Conservation (phyloP, 2,888 invertebrate species). For the Eristalinus aeneus region DNA sequence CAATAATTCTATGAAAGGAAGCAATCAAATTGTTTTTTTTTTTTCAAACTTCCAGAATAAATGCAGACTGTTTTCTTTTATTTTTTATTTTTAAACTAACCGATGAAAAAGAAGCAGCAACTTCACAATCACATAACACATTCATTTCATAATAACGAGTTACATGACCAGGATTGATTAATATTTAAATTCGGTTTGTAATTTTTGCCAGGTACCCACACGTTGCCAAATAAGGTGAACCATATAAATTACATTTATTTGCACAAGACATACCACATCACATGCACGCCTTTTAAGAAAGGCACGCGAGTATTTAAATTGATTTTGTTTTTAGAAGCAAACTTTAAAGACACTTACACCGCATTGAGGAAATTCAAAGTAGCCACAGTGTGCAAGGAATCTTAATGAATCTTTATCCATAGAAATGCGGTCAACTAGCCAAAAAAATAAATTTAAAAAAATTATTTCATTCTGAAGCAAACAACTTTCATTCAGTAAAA, state of each 20-base stretch:
- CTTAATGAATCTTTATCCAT: conserved; percentile 35
- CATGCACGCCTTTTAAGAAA: conserved; percentile 14
- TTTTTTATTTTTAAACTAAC: background rate
- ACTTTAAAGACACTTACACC: conserved; percentile 17
- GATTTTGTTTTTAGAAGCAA: conserved; percentile 29
- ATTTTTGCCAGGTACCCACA: conserved; percentile 3
- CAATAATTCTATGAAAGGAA: background rate
- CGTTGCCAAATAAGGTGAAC: conserved; percentile 23
- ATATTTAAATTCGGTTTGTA: background rate
- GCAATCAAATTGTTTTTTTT: too few species aligned
- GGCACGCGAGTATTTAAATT: conserved; percentile 22
- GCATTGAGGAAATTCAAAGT: conserved; percentile 40
- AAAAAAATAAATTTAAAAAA: conserved; percentile 15
- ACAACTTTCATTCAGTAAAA: conserved; percentile 29
- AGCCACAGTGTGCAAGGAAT: conserved; percentile 42
- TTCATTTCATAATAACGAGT: background rate
- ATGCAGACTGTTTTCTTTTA: too few species aligned
- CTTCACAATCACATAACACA: background rate
- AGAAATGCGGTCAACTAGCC: conserved; percentile 52
- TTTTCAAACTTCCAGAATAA: background rate
- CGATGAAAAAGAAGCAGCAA: background rate
- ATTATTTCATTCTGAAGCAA: conserved; percentile 16
- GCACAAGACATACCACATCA: conserved; percentile 17
- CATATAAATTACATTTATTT: conserved; percentile 23
- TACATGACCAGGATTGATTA: conserved; percentile 31